Conservation (phyloP, 2,797 vertebrate genomes). For the Scolopax bukidnonensis region DNA sequence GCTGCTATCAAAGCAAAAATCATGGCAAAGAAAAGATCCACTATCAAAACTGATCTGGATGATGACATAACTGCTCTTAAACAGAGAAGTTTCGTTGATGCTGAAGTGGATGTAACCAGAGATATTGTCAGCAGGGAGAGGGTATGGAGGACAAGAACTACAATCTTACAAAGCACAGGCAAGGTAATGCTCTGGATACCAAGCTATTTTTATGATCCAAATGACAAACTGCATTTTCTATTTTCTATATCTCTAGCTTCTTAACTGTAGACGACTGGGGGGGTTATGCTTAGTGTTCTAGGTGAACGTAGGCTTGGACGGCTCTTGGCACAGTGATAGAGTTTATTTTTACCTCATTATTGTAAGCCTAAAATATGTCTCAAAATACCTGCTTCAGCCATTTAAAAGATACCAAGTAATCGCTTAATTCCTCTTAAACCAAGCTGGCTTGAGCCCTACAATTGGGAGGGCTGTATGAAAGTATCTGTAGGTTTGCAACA, state of each 20-base stretch:
- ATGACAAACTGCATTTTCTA: background rate
- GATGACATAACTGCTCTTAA: conserved; percentile 95
- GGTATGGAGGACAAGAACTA: conserved; percentile 97
- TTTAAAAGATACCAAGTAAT: background rate
- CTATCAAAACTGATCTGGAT: conserved; percentile 97
- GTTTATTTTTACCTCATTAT: background rate
- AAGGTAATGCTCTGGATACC: conserved; percentile 82
- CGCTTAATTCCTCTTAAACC: background rate
- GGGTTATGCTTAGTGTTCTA: background rate
- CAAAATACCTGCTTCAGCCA: background rate
- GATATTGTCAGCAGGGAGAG: conserved; percentile 98
- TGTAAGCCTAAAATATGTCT: background rate
- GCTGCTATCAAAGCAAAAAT: conserved; percentile 99
- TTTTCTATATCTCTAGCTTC: background rate
- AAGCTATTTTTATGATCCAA: background rate
- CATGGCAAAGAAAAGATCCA: conserved; percentile 99
- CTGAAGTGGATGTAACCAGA: conserved; percentile 96
- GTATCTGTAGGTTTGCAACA: background rate
- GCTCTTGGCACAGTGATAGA: background rate
- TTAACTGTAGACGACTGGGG: background rate
- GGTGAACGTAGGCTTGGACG: background rate
- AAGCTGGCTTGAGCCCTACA: background rate
- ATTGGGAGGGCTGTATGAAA: background rate
- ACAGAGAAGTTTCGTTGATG: conserved; percentile 98
- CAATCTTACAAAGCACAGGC: conserved; percentile 97